phyloP scores from a whole-genome alignment of 2,888 invertebrate species.

The Eueremaeus valkanovi region DNA sequence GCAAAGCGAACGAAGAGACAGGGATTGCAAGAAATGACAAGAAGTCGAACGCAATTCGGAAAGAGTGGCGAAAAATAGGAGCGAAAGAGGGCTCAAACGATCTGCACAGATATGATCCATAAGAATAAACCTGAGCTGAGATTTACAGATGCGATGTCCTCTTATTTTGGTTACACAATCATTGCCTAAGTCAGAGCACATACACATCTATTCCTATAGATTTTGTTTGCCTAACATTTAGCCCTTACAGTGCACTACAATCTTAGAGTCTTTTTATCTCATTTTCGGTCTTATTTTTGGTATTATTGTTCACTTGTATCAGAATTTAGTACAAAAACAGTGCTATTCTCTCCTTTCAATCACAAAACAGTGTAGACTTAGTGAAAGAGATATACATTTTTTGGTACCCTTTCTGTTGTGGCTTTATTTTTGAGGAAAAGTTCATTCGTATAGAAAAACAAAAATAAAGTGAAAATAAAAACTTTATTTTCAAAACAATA shows the following conservation, averaged over 20 bases:
- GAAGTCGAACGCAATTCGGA: slow-evolving; percentile 13
- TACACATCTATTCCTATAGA: neutral
- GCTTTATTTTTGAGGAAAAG: too few species aligned
- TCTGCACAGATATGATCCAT: neutral
- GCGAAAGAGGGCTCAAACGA: slow-evolving; percentile 13
- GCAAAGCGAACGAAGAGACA: neutral
- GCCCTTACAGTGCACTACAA: neutral
- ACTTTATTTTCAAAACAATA: too few species aligned
- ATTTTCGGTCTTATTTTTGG: slow-evolving; percentile 13
- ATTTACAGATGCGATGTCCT: slow-evolving; percentile 17
- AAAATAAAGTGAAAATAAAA: too few species aligned
- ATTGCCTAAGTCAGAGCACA: neutral
- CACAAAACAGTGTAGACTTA: too few species aligned
- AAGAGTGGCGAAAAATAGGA: slow-evolving; percentile 31
- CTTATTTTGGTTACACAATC: slow-evolving; percentile 10
- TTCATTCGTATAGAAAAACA: too few species aligned
- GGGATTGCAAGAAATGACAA: slow-evolving; percentile 15
- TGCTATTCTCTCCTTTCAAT: neutral
- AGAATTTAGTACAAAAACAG: neutral
- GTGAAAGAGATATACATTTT: too few species aligned
- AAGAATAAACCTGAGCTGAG: slow-evolving; percentile 4
- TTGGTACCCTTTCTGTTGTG: too few species aligned
- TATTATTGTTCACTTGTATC: neutral
- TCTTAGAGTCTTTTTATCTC: neutral
- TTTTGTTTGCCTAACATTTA: neutral